Percentiles rank a stretch among this genome's conserved stretches.
Conservation (phyloP, 2,113 vertebrate genomes). For the Cyanoramphus novaezelandiae region DNA sequence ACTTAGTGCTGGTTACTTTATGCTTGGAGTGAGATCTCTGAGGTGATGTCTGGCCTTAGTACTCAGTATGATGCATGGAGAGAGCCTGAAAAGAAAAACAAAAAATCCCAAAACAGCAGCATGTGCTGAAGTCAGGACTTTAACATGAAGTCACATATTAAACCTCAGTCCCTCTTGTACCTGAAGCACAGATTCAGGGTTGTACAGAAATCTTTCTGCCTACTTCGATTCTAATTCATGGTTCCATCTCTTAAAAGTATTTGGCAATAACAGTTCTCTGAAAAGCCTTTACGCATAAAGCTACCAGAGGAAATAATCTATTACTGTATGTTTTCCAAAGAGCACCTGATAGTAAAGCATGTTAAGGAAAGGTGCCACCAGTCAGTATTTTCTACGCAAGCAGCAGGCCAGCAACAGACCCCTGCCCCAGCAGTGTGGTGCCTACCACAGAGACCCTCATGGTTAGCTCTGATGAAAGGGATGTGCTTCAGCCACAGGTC, state of each 20-base stretch:
- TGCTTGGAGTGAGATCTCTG: background rate
- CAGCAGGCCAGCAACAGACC: background rate
- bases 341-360: background rate
- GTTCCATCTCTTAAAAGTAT: background rate
- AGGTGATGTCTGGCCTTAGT: background rate
- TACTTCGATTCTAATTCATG: background rate
- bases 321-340: background rate
- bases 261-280: background rate
- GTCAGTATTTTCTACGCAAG: background rate
- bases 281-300: background rate
- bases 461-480: background rate
- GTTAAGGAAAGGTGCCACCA: background rate
- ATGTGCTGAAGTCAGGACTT: background rate
- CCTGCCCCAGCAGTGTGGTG: accelerated
- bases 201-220: background rate
- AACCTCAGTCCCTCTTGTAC: background rate
- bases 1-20: background rate
- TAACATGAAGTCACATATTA: background rate
- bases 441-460: background rate
- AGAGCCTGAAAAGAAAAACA: background rate
- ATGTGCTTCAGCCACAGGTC: background rate
- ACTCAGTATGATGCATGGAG: background rate
- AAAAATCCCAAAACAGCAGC: background rate
- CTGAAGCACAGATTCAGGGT: background rate
- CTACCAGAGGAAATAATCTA: background rate